Conservation (phyloP, 2,888 invertebrate genomes). For the Zelleria hepariella region DNA sequence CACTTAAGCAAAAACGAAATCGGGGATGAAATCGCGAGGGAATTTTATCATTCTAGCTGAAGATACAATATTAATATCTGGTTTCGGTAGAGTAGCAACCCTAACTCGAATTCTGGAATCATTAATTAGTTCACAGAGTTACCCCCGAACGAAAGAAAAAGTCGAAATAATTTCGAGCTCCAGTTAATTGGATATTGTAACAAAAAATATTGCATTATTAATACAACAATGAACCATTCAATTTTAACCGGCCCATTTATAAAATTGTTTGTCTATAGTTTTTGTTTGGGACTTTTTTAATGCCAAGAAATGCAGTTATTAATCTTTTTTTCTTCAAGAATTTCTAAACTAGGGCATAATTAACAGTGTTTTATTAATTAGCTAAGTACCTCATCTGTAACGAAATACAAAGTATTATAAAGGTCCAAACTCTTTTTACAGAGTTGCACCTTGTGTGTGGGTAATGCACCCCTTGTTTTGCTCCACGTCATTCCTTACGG, state of each 20-base stretch:
- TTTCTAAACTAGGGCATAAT: neutral
- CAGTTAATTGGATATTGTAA: slow-evolving; percentile 65
- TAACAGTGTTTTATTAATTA: neutral
- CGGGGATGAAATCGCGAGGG: neutral
- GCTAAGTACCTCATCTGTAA: too few species aligned
- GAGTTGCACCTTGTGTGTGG: too few species aligned
- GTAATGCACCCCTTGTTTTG: too few species aligned
- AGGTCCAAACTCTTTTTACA: too few species aligned
- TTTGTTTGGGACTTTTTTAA: slow-evolving; percentile 16
- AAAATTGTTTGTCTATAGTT: slow-evolving; percentile 45
- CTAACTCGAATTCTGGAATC: slow-evolving; percentile 49
- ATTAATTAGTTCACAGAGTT: slow-evolving; percentile 63
- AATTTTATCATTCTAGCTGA: too few species aligned
- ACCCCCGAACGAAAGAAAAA: slow-evolving; percentile 51
- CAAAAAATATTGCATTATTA: slow-evolving; percentile 52
- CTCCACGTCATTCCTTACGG: too few species aligned
- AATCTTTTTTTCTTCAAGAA: neutral
- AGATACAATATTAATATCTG: too few species aligned
- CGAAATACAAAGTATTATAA: too few species aligned
- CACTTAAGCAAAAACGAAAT: too few species aligned
- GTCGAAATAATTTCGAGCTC: slow-evolving; percentile 46
- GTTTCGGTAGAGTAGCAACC: slow-evolving; percentile 29
- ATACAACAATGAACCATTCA: slow-evolving; percentile 47
- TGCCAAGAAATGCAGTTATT: neutral
- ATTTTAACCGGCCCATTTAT: slow-evolving; percentile 54